Base-by-base conservation (phyloP, 2,797 vertebrate species). In the Gallinago stenura region DNA sequence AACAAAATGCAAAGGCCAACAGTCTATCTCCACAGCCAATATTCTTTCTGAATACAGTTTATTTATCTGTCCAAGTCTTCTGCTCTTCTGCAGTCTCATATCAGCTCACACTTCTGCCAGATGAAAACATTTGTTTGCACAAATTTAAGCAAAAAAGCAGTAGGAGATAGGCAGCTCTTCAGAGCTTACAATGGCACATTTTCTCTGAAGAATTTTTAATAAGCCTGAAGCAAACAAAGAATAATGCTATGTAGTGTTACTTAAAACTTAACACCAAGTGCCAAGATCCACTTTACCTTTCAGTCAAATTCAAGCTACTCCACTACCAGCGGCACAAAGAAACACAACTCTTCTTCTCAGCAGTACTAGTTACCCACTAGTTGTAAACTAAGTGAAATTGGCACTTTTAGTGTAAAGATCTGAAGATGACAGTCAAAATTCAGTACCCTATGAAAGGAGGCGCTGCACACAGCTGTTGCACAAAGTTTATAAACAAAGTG, bases 61-160 rank as follows among this genome's bases (percentile, higher is more conserved):
- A 26, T 0, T 0, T 28, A 39, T 70, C 56, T 60, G 45, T 43
- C 81, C 0, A 2, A 83, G 70, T 35, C 43, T 89, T 35, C 64
- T 41, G 30, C 70, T 33, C 35, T 84, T n/a, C 60, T 39, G 25
- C 69, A 83, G 70, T 15, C 57, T 39, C 41, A 7, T 30, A 61
- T 35, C 69, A 93, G 69, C 50, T 86, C 83, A 75, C 4, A 2
- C n/a, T 76, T 87, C 35, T 3, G 28, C 68, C 48, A 92, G 56
- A 65, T 31, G 20, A 80, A 71, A 65, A 48, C 60, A 46, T 39
- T 68, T 48, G 75, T 69, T 69, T 72, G n/a, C 78, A 85, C 2
- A 62, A 35, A 70, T 46, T 75, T 64, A 77, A 83, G 51, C 17
- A 86, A 68, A 85, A 72, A 78, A 71, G 41, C 58, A 60, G 46